phyloP scores from a whole-genome alignment of 2,797 vertebrate genomes.

The Gila robusta region DNA sequence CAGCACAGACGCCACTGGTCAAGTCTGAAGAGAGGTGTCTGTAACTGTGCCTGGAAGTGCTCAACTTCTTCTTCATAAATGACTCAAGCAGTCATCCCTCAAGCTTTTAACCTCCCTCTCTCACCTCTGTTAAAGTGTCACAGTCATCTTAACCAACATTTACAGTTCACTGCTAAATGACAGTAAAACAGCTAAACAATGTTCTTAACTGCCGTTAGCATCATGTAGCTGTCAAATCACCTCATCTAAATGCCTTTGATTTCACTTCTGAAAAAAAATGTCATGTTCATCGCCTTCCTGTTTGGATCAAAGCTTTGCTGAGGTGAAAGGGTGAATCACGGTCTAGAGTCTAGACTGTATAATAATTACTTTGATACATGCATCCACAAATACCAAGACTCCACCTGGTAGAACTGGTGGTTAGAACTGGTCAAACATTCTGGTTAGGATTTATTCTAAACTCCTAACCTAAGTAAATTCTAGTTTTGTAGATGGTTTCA shows the following conservation, averaged over 20 bases:
- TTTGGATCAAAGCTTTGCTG: constrained; percentile 31
- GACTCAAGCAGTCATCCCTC: constrained; percentile 43
- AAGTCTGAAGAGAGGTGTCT: constrained; percentile 45
- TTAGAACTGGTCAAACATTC: background rate
- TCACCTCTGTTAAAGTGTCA: constrained; percentile 54
- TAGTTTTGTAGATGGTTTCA: background rate
- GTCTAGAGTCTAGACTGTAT: constrained; percentile 34
- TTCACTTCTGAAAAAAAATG: constrained; percentile 13
- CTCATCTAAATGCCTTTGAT: constrained; percentile 65
- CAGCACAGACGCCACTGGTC: constrained; percentile 36
- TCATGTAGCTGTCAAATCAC: constrained; percentile 67
- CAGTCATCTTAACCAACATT: constrained; percentile 62
- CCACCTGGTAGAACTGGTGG: background rate
- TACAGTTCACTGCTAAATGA: constrained; percentile 58
- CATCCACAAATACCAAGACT: constrained; percentile 10
- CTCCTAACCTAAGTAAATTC: background rate
- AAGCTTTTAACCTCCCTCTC: constrained; percentile 53
- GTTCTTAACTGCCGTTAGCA: constrained; percentile 63
- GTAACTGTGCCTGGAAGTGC: constrained; percentile 44
- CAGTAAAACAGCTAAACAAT: constrained; percentile 57
- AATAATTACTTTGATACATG: constrained; percentile 12
- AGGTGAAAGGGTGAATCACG: constrained; percentile 15
- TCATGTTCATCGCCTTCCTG: constrained; percentile 2
- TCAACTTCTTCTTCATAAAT: constrained; percentile 53
- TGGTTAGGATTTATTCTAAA: background rate